These are phyloP conservation scores for Halictus quadricinctus DNA, from an alignment of 2,888 invertebrate species.

Conservation along the genomic window DNA sequence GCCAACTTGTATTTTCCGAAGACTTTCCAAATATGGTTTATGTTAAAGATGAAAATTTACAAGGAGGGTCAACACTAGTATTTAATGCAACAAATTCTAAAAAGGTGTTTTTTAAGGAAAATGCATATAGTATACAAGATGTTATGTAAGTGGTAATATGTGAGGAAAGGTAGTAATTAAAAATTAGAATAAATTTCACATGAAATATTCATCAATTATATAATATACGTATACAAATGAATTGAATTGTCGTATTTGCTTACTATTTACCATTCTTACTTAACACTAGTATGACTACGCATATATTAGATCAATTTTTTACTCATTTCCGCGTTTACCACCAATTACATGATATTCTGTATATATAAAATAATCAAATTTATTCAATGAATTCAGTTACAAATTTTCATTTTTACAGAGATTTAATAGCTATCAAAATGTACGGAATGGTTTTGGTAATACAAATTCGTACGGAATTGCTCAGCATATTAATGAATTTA, in stretches of 20 bases:
- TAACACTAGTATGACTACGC: not conserved
- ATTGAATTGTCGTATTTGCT: not conserved
- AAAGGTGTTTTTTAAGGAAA: slow-evolving; percentile 48
- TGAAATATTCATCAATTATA: not conserved
- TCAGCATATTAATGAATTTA: slow-evolving; percentile 85
- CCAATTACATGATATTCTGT: not conserved
- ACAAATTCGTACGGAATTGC: slow-evolving; percentile 83
- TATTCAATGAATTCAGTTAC: not conserved
- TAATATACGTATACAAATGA: not conserved
- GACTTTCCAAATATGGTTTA: slow-evolving; percentile 85
- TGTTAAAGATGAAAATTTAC: slow-evolving; percentile 85
- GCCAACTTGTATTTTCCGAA: slow-evolving; percentile 85
- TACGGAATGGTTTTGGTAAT: slow-evolving; percentile 38
- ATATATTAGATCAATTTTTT: not conserved
- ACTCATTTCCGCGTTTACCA: not conserved
- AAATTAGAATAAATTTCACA: not conserved
- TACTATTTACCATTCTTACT: not conserved
- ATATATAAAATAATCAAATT: not conserved
- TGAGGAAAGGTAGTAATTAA: not conserved
- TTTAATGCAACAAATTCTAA: slow-evolving; percentile 39
- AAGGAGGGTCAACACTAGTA: slow-evolving; percentile 59
- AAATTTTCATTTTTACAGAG: slow-evolving; percentile 33
- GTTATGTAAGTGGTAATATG: not conserved
- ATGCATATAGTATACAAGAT: not conserved
- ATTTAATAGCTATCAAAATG: slow-evolving; percentile 28